phyloP scores from a whole-genome alignment of 2,888 invertebrate genomes.

The Hirtodrosophila duncani region DNA sequence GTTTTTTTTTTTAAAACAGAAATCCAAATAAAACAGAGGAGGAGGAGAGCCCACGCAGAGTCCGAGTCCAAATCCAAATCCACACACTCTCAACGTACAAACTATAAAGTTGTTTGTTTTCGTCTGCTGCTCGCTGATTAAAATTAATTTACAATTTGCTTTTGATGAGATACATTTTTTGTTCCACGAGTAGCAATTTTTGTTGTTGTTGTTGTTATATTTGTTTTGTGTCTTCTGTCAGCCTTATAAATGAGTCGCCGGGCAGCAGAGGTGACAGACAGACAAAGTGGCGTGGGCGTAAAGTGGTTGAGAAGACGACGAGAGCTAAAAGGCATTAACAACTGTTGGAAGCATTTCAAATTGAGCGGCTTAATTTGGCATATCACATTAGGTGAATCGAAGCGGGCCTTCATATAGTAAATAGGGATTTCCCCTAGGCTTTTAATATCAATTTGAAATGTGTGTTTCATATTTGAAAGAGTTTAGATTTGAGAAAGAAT shows the following conservation, averaged over 20 bases:
- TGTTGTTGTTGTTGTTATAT: too few species aligned
- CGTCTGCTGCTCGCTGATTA: slow-evolving; percentile 45
- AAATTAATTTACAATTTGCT: slow-evolving; percentile 45
- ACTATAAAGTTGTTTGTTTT: slow-evolving; percentile 45
- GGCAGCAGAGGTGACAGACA: slow-evolving; percentile 29
- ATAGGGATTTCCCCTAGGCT: too few species aligned
- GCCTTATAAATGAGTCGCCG: slow-evolving; percentile 29
- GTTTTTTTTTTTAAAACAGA: slow-evolving; percentile 11
- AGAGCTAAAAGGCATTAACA: too few species aligned
- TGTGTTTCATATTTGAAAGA: too few species aligned
- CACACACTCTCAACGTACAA: slow-evolving; percentile 20
- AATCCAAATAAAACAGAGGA: neutral
- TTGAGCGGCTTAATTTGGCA: neutral
- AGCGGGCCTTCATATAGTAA: too few species aligned
- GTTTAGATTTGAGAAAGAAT: too few species aligned
- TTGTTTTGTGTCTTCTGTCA: too few species aligned
- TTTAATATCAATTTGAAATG: too few species aligned
- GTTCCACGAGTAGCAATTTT: too few species aligned
- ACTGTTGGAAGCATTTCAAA: too few species aligned
- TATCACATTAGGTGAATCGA: neutral
- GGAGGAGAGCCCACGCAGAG: slow-evolving; percentile 28
- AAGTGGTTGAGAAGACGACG: slow-evolving; percentile 24
- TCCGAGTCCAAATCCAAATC: slow-evolving; percentile 12
- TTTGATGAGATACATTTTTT: too few species aligned
- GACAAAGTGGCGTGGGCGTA: slow-evolving; percentile 34